These are phyloP conservation scores for Leucozona laternaria DNA, from an alignment of 2,888 invertebrate genomes.

Conservation along the genomic window DNA sequence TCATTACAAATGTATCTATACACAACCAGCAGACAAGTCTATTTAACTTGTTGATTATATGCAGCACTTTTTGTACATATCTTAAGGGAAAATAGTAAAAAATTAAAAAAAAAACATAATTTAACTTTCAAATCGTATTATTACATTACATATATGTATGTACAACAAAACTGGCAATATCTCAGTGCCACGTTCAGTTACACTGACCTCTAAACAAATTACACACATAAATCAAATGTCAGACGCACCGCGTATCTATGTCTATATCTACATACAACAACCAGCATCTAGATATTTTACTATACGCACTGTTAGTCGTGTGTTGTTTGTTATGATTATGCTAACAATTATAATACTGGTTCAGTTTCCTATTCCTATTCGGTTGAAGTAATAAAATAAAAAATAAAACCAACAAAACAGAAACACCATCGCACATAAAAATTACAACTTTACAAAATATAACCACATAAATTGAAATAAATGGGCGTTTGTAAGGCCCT, in stretches of 20 bases:
- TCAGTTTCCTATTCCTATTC: conserved; percentile 74
- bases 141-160: neutral
- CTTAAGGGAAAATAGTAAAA: conserved; percentile 1
- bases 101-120: conserved; percentile 22
- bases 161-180: conserved; percentile 50
- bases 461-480: conserved; percentile 66
- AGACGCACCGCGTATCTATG: conserved; percentile 53
- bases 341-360: conserved; percentile 73
- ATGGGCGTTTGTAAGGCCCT: conserved; percentile 73
- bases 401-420: conserved; percentile 19
- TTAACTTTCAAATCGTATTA: conserved; percentile 66
- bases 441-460: conserved; percentile 14
- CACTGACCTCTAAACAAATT: conserved; percentile 75
- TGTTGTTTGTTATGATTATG: conserved; percentile 64
- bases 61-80: neutral
- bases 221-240: conserved; percentile 75
- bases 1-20: conserved; percentile 41
- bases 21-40: neutral
- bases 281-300: conserved; percentile 27
- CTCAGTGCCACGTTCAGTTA: conserved; percentile 74
- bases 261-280: neutral
- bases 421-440: conserved; percentile 18
- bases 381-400: conserved; percentile 12
- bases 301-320: conserved; percentile 66
- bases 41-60: conserved; percentile 14